A percentile compares a stretch with the other conserved stretches of the same genome.
phyloP scores from a whole-genome alignment of 2,113 vertebrate genomes.

The Sturnira hondurensis region DNA sequence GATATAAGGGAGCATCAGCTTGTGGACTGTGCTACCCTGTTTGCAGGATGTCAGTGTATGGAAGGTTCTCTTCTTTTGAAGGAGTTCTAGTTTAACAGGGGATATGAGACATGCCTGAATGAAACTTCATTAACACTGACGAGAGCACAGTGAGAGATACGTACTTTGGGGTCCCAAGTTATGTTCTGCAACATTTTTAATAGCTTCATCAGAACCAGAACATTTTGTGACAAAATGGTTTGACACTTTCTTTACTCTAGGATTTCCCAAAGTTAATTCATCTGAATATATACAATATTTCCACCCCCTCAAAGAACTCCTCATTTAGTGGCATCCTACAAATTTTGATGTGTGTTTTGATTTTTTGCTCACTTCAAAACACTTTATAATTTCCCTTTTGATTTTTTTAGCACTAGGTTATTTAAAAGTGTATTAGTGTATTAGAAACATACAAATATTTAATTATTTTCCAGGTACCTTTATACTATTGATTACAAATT shows the following conservation, averaged over 20 bases:
- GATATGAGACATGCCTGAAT: background rate
- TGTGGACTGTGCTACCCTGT: background rate
- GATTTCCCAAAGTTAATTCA: background rate
- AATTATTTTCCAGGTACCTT: background rate
- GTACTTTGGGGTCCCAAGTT: background rate
- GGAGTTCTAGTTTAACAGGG: background rate
- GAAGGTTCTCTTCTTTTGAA: background rate
- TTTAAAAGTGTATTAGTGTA: background rate
- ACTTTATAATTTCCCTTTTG: background rate
- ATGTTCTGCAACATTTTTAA: background rate
- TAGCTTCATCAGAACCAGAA: background rate
- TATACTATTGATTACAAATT: background rate
- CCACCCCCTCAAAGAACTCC: no score
- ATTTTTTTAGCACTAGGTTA: background rate
- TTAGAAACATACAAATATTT: background rate
- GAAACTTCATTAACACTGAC: background rate
- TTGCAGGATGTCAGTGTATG: background rate
- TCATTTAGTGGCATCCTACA: background rate
- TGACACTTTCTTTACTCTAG: background rate
- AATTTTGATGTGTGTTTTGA: background rate
- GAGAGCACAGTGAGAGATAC: background rate
- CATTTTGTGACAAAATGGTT: background rate
- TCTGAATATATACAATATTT: background rate
- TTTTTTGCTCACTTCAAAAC: conserved; percentile 4
- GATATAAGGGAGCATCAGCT: background rate